These are phyloP conservation scores for Drosophila saltans DNA, from an alignment of 1,140 invertebrate genomes.

Conservation along the genomic window DNA sequence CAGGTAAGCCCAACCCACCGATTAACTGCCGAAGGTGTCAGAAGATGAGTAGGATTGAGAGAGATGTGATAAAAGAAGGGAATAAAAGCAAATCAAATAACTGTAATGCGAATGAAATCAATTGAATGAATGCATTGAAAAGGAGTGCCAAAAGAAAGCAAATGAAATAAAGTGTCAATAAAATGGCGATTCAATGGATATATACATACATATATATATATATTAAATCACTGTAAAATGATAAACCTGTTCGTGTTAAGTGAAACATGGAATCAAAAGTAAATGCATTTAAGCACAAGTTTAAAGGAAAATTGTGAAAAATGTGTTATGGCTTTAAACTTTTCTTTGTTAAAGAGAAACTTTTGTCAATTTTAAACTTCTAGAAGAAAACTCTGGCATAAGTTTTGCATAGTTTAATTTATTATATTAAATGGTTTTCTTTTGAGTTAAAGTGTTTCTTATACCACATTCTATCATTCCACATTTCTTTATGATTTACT, in stretches of 20 bases:
- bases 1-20: conserved; percentile 84
- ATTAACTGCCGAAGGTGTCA: background rate
- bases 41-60: background rate
- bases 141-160: background rate
- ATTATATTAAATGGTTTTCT: too few relatives aligned
- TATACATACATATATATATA: background rate
- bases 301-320: too few relatives aligned
- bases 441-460: too few relatives aligned
- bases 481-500: too few relatives aligned
- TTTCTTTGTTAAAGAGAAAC: too few relatives aligned
- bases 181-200: background rate
- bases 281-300: background rate
- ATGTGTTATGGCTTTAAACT: too few relatives aligned
- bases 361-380: too few relatives aligned
- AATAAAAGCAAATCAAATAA: background rate
- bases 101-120: conserved; percentile 5
- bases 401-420: too few relatives aligned
- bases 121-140: conserved; percentile 4
- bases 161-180: background rate
- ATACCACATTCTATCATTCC: too few relatives aligned
- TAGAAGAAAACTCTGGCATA: too few relatives aligned
- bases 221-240: background rate
- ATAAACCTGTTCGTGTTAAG: background rate
- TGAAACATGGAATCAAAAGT: background rate
- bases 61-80: background rate